A percentile compares a stretch with the other conserved stretches of the same genome.
Conservation (phyloP, 2,888 invertebrate species). For the Cantharis nigra region DNA sequence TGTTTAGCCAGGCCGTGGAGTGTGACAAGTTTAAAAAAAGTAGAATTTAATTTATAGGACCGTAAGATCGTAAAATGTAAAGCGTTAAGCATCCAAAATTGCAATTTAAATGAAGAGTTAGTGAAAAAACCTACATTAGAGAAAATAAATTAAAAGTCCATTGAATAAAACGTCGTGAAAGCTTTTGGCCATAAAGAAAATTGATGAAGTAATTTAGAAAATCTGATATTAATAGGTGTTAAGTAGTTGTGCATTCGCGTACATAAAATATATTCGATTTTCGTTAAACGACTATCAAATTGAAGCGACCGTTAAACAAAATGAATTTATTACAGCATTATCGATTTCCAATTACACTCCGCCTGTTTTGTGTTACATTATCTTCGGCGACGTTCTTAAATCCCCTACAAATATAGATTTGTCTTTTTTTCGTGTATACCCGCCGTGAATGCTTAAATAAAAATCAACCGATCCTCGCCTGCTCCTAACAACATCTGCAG, state of each 20-base stretch:
- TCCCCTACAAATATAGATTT: conserved; percentile 18
- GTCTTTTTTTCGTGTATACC: background rate
- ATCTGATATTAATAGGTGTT: conserved; percentile 33
- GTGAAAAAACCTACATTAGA: background rate
- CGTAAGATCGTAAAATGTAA: background rate
- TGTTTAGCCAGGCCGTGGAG: background rate
- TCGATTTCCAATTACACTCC: conserved; percentile 46
- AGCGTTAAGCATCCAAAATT: background rate
- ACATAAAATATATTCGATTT: conserved; percentile 23
- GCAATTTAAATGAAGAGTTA: background rate
- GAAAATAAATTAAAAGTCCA: background rate
- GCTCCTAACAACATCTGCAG: conserved; percentile 6
- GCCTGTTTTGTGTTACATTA: conserved; percentile 44
- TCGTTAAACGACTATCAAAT: conserved; percentile 29
- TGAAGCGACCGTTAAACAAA: conserved; percentile 32
- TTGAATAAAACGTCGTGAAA: background rate
- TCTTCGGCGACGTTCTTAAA: conserved; percentile 31
- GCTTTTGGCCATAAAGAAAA: conserved; percentile 2
- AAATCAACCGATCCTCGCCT: conserved; percentile 4
- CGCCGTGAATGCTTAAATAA: conserved; percentile 16
- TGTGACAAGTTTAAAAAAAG: background rate
- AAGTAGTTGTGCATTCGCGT: conserved; percentile 27
- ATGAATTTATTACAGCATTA: conserved; percentile 47
- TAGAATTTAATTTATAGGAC: background rate
- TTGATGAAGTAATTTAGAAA: conserved; percentile 27